Evolutionary conservation across 2,797 vertebrate species (phyloP).

Genomic region (Rhadinocentrus ornatus): DNA sequence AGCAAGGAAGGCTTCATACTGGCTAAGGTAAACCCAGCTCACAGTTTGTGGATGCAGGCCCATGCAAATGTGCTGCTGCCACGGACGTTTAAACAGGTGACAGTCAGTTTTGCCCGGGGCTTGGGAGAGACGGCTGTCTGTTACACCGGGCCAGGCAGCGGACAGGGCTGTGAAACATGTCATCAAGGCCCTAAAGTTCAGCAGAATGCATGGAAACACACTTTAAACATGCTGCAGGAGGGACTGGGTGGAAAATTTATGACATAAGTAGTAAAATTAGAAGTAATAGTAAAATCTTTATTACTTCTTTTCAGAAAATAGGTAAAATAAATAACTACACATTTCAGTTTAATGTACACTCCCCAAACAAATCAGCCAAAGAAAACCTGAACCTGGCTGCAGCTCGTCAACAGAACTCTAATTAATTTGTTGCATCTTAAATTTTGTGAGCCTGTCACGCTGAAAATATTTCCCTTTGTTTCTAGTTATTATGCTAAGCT

Average conservation of each 20-base stretch:
- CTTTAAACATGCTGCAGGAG: background rate
- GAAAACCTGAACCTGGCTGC: slow-evolving; percentile 2
- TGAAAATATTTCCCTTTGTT: background rate
- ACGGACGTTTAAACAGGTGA: slow-evolving; percentile 60
- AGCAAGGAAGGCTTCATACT: slow-evolving; percentile 30
- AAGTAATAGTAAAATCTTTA: background rate
- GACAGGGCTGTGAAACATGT: slow-evolving; percentile 21
- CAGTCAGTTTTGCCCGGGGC: slow-evolving; percentile 69
- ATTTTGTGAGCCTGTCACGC: background rate
- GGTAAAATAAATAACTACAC: background rate
- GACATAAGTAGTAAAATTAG: slow-evolving; percentile 3
- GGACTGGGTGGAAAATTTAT: background rate
- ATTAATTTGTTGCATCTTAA: background rate
- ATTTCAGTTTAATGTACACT: background rate
- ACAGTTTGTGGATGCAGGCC: slow-evolving; percentile 71
- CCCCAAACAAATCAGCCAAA: background rate
- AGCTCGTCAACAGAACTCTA: background rate
- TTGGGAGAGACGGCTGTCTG: slow-evolving; percentile 47
- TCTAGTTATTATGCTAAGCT: background rate
- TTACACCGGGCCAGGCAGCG: slow-evolving; percentile 46
- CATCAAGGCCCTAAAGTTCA: slow-evolving; percentile 6
- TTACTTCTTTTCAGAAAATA: background rate
- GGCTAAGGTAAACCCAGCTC: slow-evolving; percentile 52
- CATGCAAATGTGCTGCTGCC: slow-evolving; percentile 78
- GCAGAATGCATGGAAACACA: slow-evolving; percentile 5